Base-by-base conservation (phyloP, 2,888 invertebrate species). In the Ormyrus pomaceus region DNA sequence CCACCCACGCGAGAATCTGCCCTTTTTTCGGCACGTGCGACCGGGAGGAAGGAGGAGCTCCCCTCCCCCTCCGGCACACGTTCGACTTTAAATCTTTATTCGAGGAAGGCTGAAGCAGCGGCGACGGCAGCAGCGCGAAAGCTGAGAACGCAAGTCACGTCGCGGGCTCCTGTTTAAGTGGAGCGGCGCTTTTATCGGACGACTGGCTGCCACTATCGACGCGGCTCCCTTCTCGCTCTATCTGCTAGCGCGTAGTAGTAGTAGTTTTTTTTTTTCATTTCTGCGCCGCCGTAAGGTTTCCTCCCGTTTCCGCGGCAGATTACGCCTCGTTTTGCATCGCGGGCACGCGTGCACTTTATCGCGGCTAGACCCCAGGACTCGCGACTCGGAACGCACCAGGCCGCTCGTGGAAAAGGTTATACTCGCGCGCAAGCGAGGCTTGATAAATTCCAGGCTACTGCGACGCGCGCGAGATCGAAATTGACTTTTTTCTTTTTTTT, bases 31-130 rank as follows among this genome's bases (percentile, higher is more conserved):
- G 10, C 34, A 19, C 8, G 5, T n/a, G 65, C 8, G 9, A 7
- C 7, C 4, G 19, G 19, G 1, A 1, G 19, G 11, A 6, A 5
- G 46, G 19, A 10, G 10, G 0, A 9, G 6, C n/a, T n/a, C 50
- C n/a, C 50, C n/a, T 19, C 19, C 19, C 19, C 19, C 46, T 34
- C 45, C 10, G 53, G 34, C 13, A 58, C 70, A 65, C 69, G 77
- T 64, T 77, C 77, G 65, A 71, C 77, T 77, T 71, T 65, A 71
- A 77, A 77, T 77, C 77, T 70, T 71, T 53, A 71, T 77, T 64
- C 77, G 55, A n/a, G 48, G 13, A 19, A 61, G 13, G 46, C 9
- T 51, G 68, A 51, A 50, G 51, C 45, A 46, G 53, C 7, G 13
- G 6, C 45, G 53, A 46, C 7, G 13, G 6, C 19, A 11, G 34